Conservation (phyloP, 1,140 invertebrate genomes). For the Drosophila trapezifrons region DNA sequence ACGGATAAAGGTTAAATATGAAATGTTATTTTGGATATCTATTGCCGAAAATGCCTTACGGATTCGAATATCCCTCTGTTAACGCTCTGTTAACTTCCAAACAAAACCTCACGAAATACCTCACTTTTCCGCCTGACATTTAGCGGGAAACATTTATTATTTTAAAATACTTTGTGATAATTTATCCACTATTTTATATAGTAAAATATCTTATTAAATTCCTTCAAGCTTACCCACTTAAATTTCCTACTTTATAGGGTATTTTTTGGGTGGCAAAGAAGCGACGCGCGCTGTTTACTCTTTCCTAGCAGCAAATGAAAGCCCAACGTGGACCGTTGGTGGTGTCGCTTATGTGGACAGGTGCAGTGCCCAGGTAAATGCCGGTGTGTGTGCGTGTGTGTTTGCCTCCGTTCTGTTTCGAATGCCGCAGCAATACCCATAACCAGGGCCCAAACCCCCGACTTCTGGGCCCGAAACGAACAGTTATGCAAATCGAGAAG, state of each 20-base stretch:
- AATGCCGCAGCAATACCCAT: slow-evolving; percentile 56
- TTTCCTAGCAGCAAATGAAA: slow-evolving; percentile 73
- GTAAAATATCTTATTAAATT: too few species aligned
- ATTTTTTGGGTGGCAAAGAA: slow-evolving; percentile 21
- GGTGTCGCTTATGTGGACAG: slow-evolving; percentile 70
- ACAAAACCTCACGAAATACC: background rate
- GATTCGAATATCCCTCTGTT: too few species aligned
- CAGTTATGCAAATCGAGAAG: slow-evolving; percentile 75
- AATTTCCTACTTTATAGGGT: background rate
- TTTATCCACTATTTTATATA: too few species aligned
- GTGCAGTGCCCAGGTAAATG: slow-evolving; percentile 58
- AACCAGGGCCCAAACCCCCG: slow-evolving; percentile 48
- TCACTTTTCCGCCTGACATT: background rate
- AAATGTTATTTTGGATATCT: background rate
- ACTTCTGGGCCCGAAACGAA: slow-evolving; percentile 59
- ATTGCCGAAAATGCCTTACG: too few species aligned
- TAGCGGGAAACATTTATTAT: too few species aligned
- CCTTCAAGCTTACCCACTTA: background rate
- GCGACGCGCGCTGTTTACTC: slow-evolving; percentile 60
- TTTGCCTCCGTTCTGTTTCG: slow-evolving; percentile 74
- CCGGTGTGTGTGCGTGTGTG: slow-evolving; percentile 34
- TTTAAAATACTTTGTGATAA: too few species aligned
- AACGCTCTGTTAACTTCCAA: too few species aligned
- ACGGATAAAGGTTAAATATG: background rate
- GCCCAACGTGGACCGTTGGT: slow-evolving; percentile 45